Conservation (phyloP, 2,888 invertebrate genomes). For the Mythimna albipuncta region DNA sequence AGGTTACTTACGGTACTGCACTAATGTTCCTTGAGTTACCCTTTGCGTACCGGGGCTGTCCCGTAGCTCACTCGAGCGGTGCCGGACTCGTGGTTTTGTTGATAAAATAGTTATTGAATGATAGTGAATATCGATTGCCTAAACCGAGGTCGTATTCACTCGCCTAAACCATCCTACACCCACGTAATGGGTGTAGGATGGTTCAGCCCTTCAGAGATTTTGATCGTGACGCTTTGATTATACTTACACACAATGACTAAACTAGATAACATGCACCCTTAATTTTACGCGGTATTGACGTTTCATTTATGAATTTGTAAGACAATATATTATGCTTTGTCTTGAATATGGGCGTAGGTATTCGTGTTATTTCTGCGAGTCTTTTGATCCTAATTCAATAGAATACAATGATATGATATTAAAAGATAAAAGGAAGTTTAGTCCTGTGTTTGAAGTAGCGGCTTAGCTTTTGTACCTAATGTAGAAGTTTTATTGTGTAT, state of each 20-base stretch:
- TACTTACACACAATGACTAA: neutral
- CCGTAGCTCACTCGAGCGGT: neutral
- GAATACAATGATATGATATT: conserved; percentile 8
- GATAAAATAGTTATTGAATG: conserved; percentile 28
- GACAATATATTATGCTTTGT: conserved; percentile 12
- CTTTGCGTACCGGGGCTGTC: no score
- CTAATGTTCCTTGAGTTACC: no score
- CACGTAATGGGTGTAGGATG: conserved; percentile 5
- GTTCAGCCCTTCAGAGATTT: conserved; percentile 1
- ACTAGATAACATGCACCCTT: neutral
- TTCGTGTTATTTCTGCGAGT: neutral
- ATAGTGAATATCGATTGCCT: conserved; percentile 3
- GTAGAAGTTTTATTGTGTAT: neutral
- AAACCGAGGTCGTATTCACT: neutral
- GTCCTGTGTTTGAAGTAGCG: neutral
- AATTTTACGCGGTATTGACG: neutral
- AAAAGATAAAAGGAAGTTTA: conserved; percentile 4
- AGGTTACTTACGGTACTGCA: no score
- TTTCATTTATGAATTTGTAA: neutral
- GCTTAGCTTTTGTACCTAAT: neutral
- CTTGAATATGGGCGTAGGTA: conserved; percentile 5
- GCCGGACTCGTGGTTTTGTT: neutral
- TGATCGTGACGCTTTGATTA: neutral
- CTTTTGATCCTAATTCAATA: conserved; percentile 34
- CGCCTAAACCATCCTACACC: no score